Evolutionary conservation across 2,113 vertebrate genomes (phyloP).

Genomic region (Ochotona princeps): DNA sequence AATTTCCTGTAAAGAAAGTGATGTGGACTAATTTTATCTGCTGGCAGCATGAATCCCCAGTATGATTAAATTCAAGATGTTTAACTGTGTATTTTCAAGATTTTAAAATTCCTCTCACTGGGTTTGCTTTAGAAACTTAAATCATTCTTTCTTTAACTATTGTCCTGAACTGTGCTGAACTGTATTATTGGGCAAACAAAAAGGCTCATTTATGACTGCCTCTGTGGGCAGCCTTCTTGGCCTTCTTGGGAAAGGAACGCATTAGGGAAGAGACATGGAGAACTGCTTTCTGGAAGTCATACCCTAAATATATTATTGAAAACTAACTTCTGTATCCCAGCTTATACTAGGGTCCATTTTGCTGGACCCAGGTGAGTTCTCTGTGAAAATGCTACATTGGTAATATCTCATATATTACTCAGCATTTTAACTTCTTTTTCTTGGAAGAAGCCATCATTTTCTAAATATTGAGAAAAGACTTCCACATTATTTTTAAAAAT

Average conservation of each 20-base stretch:
- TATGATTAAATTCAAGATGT: slow-evolving; percentile 50
- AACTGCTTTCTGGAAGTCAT: background rate
- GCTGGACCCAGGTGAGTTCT: background rate
- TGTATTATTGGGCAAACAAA: background rate
- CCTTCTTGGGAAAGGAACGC: background rate
- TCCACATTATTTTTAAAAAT: slow-evolving; percentile 22
- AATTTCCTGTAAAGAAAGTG: slow-evolving; percentile 52
- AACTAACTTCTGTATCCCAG: background rate
- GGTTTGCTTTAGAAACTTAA: slow-evolving; percentile 28
- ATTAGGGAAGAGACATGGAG: background rate
- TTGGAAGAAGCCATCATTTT: background rate
- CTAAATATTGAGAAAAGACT: background rate
- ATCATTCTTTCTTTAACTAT: background rate
- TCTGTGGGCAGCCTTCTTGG: background rate
- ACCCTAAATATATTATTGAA: background rate
- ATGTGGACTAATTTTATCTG: slow-evolving; percentile 51
- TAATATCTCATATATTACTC: background rate
- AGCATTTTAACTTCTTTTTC: background rate
- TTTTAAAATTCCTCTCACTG: slow-evolving; percentile 8
- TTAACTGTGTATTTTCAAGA: slow-evolving; percentile 14
- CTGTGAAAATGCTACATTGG: background rate
- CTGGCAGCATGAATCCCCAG: slow-evolving; percentile 9
- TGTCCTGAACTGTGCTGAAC: background rate
- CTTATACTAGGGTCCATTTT: background rate
- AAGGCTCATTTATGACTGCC: background rate